phyloP scores from a whole-genome alignment of 2,888 invertebrate genomes.

The Sycophila texana region DNA sequence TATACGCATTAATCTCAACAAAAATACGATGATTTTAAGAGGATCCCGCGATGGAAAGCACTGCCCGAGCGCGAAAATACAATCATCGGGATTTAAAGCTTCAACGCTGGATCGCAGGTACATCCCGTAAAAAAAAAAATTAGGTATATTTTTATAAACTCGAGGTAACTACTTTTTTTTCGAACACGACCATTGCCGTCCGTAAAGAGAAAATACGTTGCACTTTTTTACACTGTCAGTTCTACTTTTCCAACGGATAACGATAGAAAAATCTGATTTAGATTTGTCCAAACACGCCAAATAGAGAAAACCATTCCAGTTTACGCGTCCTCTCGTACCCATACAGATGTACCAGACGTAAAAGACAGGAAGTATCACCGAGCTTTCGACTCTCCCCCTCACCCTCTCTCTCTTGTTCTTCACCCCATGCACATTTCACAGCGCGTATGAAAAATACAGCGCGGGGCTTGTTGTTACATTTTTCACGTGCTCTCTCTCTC shows the following conservation, averaged over 20 bases:
- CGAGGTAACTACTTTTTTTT: no score
- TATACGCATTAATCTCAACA: no score
- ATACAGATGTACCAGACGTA: neutral
- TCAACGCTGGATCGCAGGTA: no score
- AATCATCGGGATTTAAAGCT: no score
- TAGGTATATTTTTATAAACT: no score
- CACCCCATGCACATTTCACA: neutral
- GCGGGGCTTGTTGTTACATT: neutral
- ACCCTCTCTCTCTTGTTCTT: neutral
- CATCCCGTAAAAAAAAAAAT: no score
- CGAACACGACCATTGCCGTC: no score
- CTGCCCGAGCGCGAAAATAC: no score
- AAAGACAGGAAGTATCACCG: neutral
- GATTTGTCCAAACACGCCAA: slow-evolving; percentile 6
- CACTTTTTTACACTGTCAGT: slow-evolving; percentile 5
- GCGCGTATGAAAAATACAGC: neutral
- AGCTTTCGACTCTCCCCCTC: neutral
- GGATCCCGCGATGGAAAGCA: no score
- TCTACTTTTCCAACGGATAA: slow-evolving; percentile 27
- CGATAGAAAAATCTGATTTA: slow-evolving; percentile 7
- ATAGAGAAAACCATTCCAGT: neutral
- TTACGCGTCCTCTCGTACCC: neutral
- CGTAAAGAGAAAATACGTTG: neutral
- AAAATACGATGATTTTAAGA: no score
- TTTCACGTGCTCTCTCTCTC: neutral